Conservation (phyloP, 2,113 vertebrate species). For the Callionymus lyra region DNA sequence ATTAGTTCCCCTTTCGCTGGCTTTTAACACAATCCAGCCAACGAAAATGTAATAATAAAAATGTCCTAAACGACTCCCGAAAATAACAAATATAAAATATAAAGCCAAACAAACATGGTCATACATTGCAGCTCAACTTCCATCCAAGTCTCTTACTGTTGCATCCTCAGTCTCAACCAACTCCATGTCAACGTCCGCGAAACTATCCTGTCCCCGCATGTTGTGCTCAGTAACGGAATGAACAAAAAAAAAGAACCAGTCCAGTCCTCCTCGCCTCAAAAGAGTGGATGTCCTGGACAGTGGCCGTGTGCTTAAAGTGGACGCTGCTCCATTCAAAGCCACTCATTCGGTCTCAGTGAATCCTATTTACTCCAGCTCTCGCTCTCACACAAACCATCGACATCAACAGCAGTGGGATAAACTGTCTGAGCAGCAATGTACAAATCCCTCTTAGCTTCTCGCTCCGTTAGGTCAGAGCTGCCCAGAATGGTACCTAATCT, state of each 20-base stretch:
- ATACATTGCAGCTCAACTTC: too few species aligned
- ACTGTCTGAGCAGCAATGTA: slow-evolving; percentile 48
- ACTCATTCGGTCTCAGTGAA: slow-evolving; percentile 18
- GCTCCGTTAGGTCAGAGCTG: slow-evolving; percentile 55
- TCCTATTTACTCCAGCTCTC: slow-evolving; percentile 5
- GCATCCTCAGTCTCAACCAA: slow-evolving; percentile 30
- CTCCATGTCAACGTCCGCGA: slow-evolving; percentile 41
- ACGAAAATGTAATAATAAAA: too few species aligned
- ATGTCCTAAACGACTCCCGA: too few species aligned
- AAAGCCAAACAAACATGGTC: too few species aligned
- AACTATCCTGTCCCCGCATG: slow-evolving; percentile 36
- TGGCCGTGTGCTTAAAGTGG: neutral
- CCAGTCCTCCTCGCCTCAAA: slow-evolving; percentile 1
- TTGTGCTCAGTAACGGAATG: slow-evolving; percentile 22
- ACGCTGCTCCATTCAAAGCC: slow-evolving; percentile 6
- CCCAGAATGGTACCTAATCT: slow-evolving; percentile 58
- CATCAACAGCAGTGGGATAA: slow-evolving; percentile 48
- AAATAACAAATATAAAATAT: too few species aligned
- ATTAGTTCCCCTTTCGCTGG: too few species aligned
- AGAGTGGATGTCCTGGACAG: slow-evolving; percentile 1
- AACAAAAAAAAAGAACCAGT: slow-evolving; percentile 3
- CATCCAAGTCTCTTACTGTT: slow-evolving; percentile 27
- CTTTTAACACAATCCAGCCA: too few species aligned
- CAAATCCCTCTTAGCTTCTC: slow-evolving; percentile 63
- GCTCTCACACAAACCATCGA: slow-evolving; percentile 27